Conservation (phyloP, 2,113 vertebrate species). For the Gallinago jamesoni region DNA sequence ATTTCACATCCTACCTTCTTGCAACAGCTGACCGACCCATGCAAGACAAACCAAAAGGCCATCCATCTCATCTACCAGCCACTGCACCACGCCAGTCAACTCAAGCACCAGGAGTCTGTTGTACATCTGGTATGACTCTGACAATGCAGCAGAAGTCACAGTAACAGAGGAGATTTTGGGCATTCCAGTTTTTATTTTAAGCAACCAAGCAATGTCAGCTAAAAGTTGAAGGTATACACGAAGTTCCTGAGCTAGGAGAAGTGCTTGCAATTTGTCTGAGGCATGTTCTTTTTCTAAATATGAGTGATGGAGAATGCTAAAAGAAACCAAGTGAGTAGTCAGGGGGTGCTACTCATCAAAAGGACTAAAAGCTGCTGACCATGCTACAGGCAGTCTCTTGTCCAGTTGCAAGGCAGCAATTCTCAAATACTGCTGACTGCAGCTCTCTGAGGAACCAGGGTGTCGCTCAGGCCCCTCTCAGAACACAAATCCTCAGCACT, state of each 20-base stretch:
- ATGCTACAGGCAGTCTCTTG: background rate
- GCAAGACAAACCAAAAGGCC: background rate
- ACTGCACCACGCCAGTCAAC: background rate
- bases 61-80: background rate
- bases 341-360: constrained; percentile 7
- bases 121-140: background rate
- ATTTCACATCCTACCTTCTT: background rate
- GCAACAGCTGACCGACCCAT: background rate
- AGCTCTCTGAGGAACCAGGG: background rate
- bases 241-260: constrained; percentile 24
- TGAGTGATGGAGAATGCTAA: background rate
- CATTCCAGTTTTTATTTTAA: background rate
- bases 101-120: background rate
- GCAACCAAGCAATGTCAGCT: background rate
- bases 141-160: background rate
- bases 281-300: background rate
- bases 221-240: background rate
- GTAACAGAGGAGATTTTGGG: background rate
- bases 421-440: constrained; percentile 9
- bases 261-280: background rate
- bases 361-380: constrained; percentile 38
- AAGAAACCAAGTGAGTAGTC: constrained; percentile 23
- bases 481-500: background rate
- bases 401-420: constrained; percentile 28
- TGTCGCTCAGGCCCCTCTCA: background rate